A percentile compares a stretch with the other conserved stretches of the same genome.
Conservation (phyloP, 2,888 invertebrate species). For the Lasioglossum pauxillum region DNA sequence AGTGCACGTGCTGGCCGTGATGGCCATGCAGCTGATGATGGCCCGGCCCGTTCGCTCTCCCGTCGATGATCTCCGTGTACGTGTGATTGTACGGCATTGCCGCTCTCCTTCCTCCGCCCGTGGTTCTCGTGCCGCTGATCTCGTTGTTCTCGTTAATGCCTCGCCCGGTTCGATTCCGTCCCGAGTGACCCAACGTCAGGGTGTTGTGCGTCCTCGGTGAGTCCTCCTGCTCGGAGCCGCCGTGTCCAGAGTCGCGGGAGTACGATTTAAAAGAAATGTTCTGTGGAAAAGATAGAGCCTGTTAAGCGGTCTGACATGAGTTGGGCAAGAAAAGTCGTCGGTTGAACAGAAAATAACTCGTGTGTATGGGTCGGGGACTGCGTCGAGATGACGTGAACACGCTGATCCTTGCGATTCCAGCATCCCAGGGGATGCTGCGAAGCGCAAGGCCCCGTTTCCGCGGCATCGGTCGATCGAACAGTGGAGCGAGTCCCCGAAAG, state of each 20-base stretch:
- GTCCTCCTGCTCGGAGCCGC: conserved; percentile 89
- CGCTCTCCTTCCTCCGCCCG: conserved; percentile 81
- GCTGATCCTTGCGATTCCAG: conserved; percentile 28
- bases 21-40: conserved; percentile 83
- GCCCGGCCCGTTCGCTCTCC: conserved; percentile 82
- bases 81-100: conserved; percentile 90
- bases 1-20: conserved; percentile 86
- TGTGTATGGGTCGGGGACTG: background rate
- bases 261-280: conserved; percentile 95
- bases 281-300: conserved; percentile 84
- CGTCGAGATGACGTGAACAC: conserved; percentile 24
- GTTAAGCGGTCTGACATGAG: conserved; percentile 23
- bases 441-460: conserved; percentile 35
- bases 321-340: background rate
- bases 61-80: conserved; percentile 90
- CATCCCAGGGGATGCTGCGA: background rate
- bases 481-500: conserved; percentile 25
- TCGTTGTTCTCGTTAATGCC: conserved; percentile 64
- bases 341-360: conserved; percentile 21
- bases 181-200: conserved; percentile 82
- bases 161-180: conserved; percentile 72
- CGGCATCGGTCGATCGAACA: background rate
- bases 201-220: conserved; percentile 87
- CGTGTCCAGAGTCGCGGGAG: conserved; percentile 88
- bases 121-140: conserved; percentile 83